phyloP scores from a whole-genome alignment of 2,888 invertebrate species.

The Falcaria lacertinaria region DNA sequence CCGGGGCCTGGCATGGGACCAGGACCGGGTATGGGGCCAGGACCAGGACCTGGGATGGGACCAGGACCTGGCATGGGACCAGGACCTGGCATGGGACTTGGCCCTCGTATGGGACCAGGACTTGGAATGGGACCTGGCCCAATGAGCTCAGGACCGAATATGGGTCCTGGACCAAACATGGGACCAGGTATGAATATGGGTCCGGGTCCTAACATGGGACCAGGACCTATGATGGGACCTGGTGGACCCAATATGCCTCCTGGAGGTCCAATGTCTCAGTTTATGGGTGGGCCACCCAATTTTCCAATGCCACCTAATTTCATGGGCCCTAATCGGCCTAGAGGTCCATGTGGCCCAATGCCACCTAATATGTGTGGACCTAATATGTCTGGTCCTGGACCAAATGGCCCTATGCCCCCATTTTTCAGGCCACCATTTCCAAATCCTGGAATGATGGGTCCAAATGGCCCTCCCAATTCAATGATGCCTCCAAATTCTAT shows the following conservation, averaged over 20 bases:
- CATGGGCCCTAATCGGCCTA: slow-evolving; percentile 60
- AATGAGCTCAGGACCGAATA: slow-evolving; percentile 21
- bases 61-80: slow-evolving; percentile 26
- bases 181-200: slow-evolving; percentile 7
- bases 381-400: slow-evolving; percentile 36
- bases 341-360: slow-evolving; percentile 19
- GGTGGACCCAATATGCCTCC: slow-evolving; percentile 17
- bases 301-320: slow-evolving; percentile 64
- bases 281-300: slow-evolving; percentile 60
- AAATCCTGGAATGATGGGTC: slow-evolving; percentile 28
- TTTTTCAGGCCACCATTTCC: slow-evolving; percentile 20
- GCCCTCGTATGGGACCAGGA: slow-evolving; percentile 10
- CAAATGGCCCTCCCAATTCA: slow-evolving; percentile 44
- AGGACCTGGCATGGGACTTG: slow-evolving; percentile 24
- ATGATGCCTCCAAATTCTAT: slow-evolving; percentile 37
- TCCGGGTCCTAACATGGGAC: slow-evolving; percentile 22
- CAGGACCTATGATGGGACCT: slow-evolving; percentile 26
- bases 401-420: slow-evolving; percentile 26
- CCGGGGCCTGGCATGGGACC: slow-evolving; percentile 17
- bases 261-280: slow-evolving; percentile 33
- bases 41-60: slow-evolving; percentile 15
- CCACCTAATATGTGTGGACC: slow-evolving; percentile 47
- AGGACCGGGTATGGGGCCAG: slow-evolving; percentile 16
- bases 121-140: slow-evolving; percentile 10
- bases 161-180: slow-evolving; percentile 13